Evolutionary conservation across 92 coral and sea anemone species (phyloP), one percentile per base, ranked within the genome.

Genomic region (Epizoanthus scotinus): DNA sequence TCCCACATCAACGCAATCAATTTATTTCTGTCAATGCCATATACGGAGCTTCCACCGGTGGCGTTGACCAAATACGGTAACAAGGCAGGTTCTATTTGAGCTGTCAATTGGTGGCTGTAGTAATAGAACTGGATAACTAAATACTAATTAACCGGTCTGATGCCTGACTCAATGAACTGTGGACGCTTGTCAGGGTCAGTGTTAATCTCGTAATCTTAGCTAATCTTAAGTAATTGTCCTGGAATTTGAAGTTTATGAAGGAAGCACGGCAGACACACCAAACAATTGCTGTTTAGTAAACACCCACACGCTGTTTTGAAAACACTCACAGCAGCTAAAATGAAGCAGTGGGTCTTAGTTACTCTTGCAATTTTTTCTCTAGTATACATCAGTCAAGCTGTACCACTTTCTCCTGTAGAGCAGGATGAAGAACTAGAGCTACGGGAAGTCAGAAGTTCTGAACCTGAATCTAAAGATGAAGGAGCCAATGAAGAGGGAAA

Each of bases 221-320:
- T 79, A 92, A 84, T 92, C 82, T 86, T 85, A 78, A 70, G 91
- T 92, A 87, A 92, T 84, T 81, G 77, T 66, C 44, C 74, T 88
- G 91, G 95, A 82, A 91, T 91, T 83, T 70, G 77, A 87, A 81
- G 70, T 83, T 83, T 87, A 81, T 89, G 93, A 86, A 84, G 63
- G 77, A 10, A 18, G 44, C 58, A 49, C 18, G 57, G 3, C 21
- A 70, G 77, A 44, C 77, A 70, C 36, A 70, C 53, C 77, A 24
- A 70, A 47, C 77, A 70, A 26, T 44, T 70, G 36, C 53, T 70
- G 77, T 70, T 70, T 70, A 47, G 77, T 70, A 70, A 70, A 70
- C 18, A 70, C 77, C 77, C 77, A 70, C 77, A 70, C 49, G 77
- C 77, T 70, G 77, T 47, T 70, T 70, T 44, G 60, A 20, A 68